A percentile compares a stretch with the other conserved stretches of the same genome.
Evolutionary conservation across 2,888 invertebrate genomes (phyloP).

Genomic region (Philereme transversata): DNA sequence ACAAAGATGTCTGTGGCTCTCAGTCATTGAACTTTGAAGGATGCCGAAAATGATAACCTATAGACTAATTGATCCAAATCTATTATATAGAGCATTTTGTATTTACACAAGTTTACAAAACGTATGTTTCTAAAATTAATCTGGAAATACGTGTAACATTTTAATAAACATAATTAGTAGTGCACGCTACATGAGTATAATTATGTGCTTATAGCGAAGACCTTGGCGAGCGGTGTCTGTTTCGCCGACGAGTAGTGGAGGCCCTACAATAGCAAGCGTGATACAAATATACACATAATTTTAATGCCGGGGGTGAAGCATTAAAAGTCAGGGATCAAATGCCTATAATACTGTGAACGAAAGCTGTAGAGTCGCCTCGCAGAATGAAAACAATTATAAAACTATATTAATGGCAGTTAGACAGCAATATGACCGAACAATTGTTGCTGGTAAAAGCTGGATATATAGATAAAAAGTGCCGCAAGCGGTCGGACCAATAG

Average conservation of each 20-base stretch:
- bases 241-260: slow-evolving; percentile 66
- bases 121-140: background rate
- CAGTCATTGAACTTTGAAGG: too few relatives aligned
- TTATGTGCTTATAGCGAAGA: slow-evolving; percentile 56
- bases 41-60: too few relatives aligned
- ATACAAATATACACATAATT: slow-evolving; percentile 84
- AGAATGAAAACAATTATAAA: too few relatives aligned
- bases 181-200: slow-evolving; percentile 25
- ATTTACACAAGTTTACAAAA: too few relatives aligned
- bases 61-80: too few relatives aligned
- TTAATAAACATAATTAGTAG: slow-evolving; percentile 17
- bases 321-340: slow-evolving; percentile 85
- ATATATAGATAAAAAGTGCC: too few relatives aligned
- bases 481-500: too few relatives aligned
- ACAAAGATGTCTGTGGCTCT: too few relatives aligned
- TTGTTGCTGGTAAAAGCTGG: too few relatives aligned
- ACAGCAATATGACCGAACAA: too few relatives aligned
- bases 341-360: slow-evolving; percentile 71
- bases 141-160: slow-evolving; percentile 1
- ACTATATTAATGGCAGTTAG: too few relatives aligned
- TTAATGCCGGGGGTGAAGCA: slow-evolving; percentile 83
- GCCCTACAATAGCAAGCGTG: slow-evolving; percentile 82
- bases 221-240: slow-evolving; percentile 72
- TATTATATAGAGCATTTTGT: too few relatives aligned
- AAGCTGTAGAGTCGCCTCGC: slow-evolving; percentile 50